phyloP scores from a whole-genome alignment of 1,140 invertebrate genomes.

The Neuroterus valhalla region DNA sequence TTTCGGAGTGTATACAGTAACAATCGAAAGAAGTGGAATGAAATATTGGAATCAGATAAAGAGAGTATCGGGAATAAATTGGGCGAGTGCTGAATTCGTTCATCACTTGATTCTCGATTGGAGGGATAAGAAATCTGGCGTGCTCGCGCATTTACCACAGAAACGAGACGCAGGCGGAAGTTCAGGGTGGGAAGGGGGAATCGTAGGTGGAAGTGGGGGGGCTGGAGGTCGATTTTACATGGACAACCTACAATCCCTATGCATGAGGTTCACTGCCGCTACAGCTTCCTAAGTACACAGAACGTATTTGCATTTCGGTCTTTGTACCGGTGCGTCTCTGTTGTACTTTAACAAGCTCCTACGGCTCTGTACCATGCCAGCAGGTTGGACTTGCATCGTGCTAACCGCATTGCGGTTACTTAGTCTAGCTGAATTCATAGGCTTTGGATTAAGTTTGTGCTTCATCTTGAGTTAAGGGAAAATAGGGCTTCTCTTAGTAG shows the following conservation, averaged over 20 bases:
- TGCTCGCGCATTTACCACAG: constrained; percentile 38
- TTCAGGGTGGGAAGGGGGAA: constrained; percentile 19
- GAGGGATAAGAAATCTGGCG: constrained; percentile 31
- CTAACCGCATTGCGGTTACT: constrained; percentile 69
- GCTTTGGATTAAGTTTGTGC: constrained; percentile 14
- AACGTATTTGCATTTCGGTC: constrained; percentile 73
- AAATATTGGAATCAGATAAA: constrained; percentile 14
- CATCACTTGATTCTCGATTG: constrained; percentile 16
- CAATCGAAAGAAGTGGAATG: background rate
- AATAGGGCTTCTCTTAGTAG: background rate
- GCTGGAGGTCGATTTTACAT: constrained; percentile 64
- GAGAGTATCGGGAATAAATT: constrained; percentile 9
- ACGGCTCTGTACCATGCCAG: constrained; percentile 37
- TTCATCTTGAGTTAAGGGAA: background rate
- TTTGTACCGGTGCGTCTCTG: constrained; percentile 68
- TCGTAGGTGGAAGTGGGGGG: constrained; percentile 36
- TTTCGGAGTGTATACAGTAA: background rate
- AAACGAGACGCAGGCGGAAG: constrained; percentile 33
- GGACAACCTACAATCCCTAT: constrained; percentile 71
- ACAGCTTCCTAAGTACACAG: constrained; percentile 73
- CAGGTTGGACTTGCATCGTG: constrained; percentile 60
- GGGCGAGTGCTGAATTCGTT: constrained; percentile 8
- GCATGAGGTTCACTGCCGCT: constrained; percentile 70
- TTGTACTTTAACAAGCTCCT: constrained; percentile 42
- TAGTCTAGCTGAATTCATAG: constrained; percentile 36